Evolutionary conservation across 2,113 vertebrate species (phyloP), one percentile per base, ranked within the genome.

Genomic region (Eulemur rufifrons): DNA sequence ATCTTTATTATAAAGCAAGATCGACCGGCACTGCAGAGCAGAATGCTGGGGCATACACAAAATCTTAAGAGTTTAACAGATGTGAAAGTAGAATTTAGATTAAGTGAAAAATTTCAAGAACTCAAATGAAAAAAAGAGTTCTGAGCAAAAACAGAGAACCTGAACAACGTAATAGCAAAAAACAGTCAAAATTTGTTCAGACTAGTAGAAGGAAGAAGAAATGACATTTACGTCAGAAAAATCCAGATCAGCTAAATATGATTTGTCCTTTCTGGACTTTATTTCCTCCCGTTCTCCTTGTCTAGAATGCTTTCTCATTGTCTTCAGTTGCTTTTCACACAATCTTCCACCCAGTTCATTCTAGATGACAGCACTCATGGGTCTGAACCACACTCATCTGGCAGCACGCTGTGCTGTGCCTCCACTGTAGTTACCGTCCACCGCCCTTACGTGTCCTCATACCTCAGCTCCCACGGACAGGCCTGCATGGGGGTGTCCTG

Each of bases 11-110:
- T 69, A 52, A 91, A 89, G 45, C 56, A 94, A 91, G 69, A 86
- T 0, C 81, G 50, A 89, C 29, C 20, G 73, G 18, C 74, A 89
- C 52, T 54, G 21, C 80, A 71, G 10, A 82, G 66, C 45, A 45
- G 32, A 89, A 29, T 90, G 27, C 66, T 74, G n/a, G 23, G 27
- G 34, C 59, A 89, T 23, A 77, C 56, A 92, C n/a, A 86, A 63
- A 54, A 77, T 69, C 68, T 91, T 68, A 73, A 73, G 12, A 11
- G 39, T 69, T 93, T 66, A 64, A 86, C 4, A 94, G 54, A 59
- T 34, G 18, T 86, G 54, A 95, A 93, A 91, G 77, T 17, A 92
- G 61, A 92, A n/a, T 73, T 94, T 63, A 66, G 18, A 80, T 4
- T 17, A 92, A 45, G 34, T 64, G 66, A 89, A 92, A 84, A 74